Conservation (phyloP, 2,113 vertebrate genomes). For the Prochilodus magdalenae region DNA sequence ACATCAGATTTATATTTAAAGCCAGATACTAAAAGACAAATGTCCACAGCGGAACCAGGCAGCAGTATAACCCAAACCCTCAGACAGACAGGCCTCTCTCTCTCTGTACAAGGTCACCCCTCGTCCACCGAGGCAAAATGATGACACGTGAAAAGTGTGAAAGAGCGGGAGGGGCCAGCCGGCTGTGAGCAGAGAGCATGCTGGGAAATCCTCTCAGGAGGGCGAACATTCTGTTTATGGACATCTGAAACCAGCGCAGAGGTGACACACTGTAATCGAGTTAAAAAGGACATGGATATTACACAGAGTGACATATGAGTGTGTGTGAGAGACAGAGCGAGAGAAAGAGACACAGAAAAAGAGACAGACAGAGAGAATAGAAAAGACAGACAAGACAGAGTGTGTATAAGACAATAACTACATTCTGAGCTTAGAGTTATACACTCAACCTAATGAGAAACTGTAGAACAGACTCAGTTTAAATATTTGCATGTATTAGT, state of each 20-base stretch:
- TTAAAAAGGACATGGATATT: constrained; percentile 47
- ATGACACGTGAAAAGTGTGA: constrained; percentile 67
- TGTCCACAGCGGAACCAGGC: neutral
- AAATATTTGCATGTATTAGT: too few relatives aligned
- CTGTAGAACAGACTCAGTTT: too few relatives aligned
- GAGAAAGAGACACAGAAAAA: neutral
- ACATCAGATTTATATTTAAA: too few relatives aligned
- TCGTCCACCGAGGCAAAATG: constrained; percentile 66
- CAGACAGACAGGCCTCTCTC: neutral
- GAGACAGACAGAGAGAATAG: neutral
- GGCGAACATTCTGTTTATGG: constrained; percentile 47
- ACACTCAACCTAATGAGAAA: too few relatives aligned
- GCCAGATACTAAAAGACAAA: too few relatives aligned
- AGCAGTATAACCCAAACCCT: neutral
- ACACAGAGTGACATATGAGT: neutral
- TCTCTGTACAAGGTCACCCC: constrained; percentile 63
- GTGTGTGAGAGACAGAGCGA: too few relatives aligned
- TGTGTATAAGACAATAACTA: too few relatives aligned
- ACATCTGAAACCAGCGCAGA: constrained; percentile 54
- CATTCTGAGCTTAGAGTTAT: too few relatives aligned
- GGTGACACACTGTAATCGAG: constrained; percentile 32
- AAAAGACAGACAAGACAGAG: too few relatives aligned
- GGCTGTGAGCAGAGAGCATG: constrained; percentile 49
- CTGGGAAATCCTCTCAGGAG: constrained; percentile 60
- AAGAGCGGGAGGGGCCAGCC: constrained; percentile 30